Evolutionary conservation across 2,797 vertebrate species (phyloP).

Genomic region (Cuculus canorus): DNA sequence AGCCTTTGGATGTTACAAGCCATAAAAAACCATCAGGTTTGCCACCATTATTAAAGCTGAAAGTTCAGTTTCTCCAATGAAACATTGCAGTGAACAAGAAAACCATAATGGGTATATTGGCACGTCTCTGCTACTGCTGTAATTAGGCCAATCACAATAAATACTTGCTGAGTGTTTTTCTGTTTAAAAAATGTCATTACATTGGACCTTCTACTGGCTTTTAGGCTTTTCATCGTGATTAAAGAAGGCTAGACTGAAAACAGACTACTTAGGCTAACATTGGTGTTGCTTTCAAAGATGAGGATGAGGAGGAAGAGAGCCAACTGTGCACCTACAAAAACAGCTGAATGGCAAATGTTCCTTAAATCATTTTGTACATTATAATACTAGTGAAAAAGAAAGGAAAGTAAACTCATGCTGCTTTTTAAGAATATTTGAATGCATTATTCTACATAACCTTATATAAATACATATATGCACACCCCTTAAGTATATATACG

Average conservation of each 20-base stretch:
- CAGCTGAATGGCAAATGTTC: constrained; percentile 12
- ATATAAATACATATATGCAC: neutral
- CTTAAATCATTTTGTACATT: neutral
- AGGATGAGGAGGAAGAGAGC: neutral
- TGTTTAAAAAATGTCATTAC: constrained; percentile 18
- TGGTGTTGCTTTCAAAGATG: neutral
- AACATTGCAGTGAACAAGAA: neutral
- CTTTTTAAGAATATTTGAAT: neutral
- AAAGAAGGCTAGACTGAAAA: constrained; percentile 29
- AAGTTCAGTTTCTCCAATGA: neutral
- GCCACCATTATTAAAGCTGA: neutral
- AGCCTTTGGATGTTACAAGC: neutral
- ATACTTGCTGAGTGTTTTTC: constrained; percentile 11
- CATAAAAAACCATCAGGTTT: neutral
- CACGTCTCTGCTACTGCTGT: neutral
- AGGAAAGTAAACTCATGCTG: constrained; percentile 1
- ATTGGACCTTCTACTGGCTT: constrained; percentile 25
- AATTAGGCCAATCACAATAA: constrained; percentile 49
- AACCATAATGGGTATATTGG: constrained; percentile 8
- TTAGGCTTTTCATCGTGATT: constrained; percentile 44
- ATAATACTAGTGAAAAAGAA: constrained; percentile 20
- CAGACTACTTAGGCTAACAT: neutral
- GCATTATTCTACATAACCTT: neutral
- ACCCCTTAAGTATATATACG: neutral
- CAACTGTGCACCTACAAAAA: constrained; percentile 21